A percentile compares a stretch with the other conserved stretches of the same genome.
These are phyloP conservation scores for Cecidostiba fungosa DNA, from an alignment of 2,888 invertebrate species.

Conservation along the genomic window DNA sequence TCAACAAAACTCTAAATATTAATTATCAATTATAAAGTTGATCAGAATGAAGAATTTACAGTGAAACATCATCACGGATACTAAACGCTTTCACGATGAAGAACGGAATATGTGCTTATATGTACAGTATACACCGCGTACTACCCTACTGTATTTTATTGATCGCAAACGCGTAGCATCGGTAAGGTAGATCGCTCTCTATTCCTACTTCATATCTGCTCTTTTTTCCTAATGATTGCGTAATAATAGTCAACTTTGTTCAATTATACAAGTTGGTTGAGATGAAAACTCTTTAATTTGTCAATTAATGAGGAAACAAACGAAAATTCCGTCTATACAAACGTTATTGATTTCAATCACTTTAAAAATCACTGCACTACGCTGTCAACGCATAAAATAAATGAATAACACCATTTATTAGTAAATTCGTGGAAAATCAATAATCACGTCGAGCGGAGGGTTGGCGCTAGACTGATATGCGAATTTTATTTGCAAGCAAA, in stretches of 20 bases:
- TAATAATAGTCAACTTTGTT: too few relatives aligned
- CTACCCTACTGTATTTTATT: background rate
- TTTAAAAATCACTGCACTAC: background rate
- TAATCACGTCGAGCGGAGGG: background rate
- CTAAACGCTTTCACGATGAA: background rate
- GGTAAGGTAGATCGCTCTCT: background rate
- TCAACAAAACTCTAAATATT: too few relatives aligned
- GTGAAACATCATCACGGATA: background rate
- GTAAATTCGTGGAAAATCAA: slow-evolving; percentile 9
- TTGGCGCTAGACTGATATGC: background rate
- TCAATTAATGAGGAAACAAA: background rate
- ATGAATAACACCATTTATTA: background rate
- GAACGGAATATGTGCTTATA: background rate
- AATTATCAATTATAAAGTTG: too few relatives aligned
- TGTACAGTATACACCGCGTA: too few relatives aligned
- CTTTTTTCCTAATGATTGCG: too few relatives aligned
- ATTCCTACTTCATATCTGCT: background rate
- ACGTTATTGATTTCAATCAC: background rate
- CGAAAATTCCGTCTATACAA: background rate
- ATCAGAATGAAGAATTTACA: too few relatives aligned
- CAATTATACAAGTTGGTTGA: too few relatives aligned
- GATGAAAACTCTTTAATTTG: background rate
- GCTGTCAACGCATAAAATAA: background rate
- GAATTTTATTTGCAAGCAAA: background rate
- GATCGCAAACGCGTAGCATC: background rate